A percentile compares a stretch with the other conserved stretches of the same genome.
phyloP scores from a whole-genome alignment of 2,888 invertebrate species.

The Drosophila imparisetae region DNA sequence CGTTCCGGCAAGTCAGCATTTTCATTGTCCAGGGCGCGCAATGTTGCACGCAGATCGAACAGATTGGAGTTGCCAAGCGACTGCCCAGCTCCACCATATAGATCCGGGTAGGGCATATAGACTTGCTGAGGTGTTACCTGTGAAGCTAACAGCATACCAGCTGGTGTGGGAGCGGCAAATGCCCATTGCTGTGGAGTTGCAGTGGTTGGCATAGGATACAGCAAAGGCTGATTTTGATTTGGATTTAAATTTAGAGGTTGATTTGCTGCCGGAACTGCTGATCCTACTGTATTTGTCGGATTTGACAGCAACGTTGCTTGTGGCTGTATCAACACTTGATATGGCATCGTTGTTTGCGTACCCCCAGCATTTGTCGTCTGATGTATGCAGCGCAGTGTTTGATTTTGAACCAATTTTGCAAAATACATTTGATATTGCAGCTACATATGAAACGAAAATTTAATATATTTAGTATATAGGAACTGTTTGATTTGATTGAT shows the following conservation, averaged over 20 bases:
- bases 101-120: conserved; percentile 54
- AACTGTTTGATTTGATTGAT: conserved; percentile 8
- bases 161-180: conserved; percentile 67
- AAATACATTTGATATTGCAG: conserved; percentile 84
- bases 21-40: conserved; percentile 76
- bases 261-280: conserved; percentile 17
- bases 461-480: not conserved
- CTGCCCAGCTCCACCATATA: conserved; percentile 44
- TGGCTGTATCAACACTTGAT: conserved; percentile 47
- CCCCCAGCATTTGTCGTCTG: conserved; percentile 51
- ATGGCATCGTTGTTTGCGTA: conserved; percentile 22
- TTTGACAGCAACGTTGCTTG: conserved; percentile 24
- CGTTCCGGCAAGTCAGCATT: conserved; percentile 74
- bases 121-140: conserved; percentile 63
- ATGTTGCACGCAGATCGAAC: conserved; percentile 73
- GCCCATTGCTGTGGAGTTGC: conserved; percentile 68
- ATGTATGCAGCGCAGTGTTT: conserved; percentile 81
- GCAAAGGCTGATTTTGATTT: conserved; percentile 27
- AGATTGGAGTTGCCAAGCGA: conserved; percentile 63
- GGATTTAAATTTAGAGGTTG: conserved; percentile 3
- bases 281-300: not conserved
- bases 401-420: conserved; percentile 83
- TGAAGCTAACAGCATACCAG: conserved; percentile 68
- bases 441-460: conserved; percentile 53
- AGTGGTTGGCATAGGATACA: conserved; percentile 21